phyloP scores from a whole-genome alignment of 2,113 vertebrate species.

The Psammodynastes pulverulentus region DNA sequence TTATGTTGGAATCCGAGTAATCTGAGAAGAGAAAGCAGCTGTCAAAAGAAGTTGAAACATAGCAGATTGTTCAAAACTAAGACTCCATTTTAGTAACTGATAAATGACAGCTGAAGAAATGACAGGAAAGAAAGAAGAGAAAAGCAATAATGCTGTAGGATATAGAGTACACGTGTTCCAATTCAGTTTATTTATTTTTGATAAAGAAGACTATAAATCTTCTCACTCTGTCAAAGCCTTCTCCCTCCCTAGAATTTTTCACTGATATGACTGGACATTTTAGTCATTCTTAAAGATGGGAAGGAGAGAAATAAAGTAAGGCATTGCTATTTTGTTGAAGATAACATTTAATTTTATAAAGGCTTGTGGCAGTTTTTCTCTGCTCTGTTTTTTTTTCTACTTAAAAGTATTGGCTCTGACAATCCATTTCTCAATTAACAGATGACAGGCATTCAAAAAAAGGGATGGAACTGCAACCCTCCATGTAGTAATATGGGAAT shows the following conservation, averaged over 20 bases:
- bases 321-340: conserved; percentile 13
- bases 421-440: conserved; percentile 42
- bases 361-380: conserved; percentile 25
- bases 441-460: conserved; percentile 29
- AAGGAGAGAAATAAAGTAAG: not conserved
- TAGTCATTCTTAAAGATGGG: conserved; percentile 16
- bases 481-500: not conserved
- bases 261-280: conserved; percentile 29
- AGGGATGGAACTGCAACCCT: not conserved
- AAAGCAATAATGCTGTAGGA: conserved; percentile 4
- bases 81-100: not conserved
- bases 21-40: conserved; percentile 11
- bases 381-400: conserved; percentile 17
- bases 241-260: not conserved
- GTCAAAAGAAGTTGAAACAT: conserved; percentile 17
- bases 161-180: not conserved
- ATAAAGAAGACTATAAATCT: not conserved
- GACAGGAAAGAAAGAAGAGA: conserved; percentile 42
- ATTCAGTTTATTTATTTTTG: conserved; percentile 19
- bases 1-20: conserved; percentile 10
- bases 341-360: conserved; percentile 18
- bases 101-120: conserved; percentile 50
- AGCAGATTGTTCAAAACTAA: conserved; percentile 8
- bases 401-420: conserved; percentile 42
- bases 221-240: not conserved